Evolutionary conservation across 2,113 vertebrate genomes (phyloP), one percentile per base, ranked within the genome.

Genomic region (Rhinichthys klamathensis): DNA sequence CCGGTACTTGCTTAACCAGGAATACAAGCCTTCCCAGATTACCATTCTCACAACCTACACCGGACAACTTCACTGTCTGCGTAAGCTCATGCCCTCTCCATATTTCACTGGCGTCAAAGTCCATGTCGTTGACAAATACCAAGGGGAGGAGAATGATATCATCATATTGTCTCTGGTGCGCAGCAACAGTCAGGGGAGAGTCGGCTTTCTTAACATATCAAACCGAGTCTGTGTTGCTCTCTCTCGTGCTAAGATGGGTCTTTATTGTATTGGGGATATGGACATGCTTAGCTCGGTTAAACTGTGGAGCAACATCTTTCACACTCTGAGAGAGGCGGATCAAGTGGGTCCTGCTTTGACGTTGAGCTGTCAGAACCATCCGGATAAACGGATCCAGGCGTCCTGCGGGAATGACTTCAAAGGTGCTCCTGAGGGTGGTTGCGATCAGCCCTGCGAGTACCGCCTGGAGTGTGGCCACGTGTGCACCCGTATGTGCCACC

Each of bases 101-200:
- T 76, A 89, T 18, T 99, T 98, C 72, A 44, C 91, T 49, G 97
- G 96, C 0, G 96, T 99, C 87, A 97, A 94, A 90, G 97, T 99
- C 74, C 96, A 97, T 0, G 97, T 99, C 1, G 98, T 99, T 13
- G 98, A 99, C 93, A 99, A 99, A 87, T 99, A 99, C 90, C 98
- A 99, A 88, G 98, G 97, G 2, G 97, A 99, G 84, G 97, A 99
- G 89, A 99, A 99, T 44, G 97, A 99, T 85, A 97, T 99, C 80
- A 92, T 99, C 85, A 91, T 99, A 82, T 93, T 99, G 83, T 99
- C 98, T 0, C 90, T 99, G 3, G 97, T 99, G 69, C 95, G 97
- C 18, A 99, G 97, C 94, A 99, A 99, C 89, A 83, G 2, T 11
- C 91, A 94, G 25, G 92, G 93, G 23, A 96, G 90, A 78, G 92